Evolutionary conservation across 1,140 invertebrate genomes (phyloP), one percentile per base, ranked within the genome.

Genomic region (Aphaenogaster rudis): DNA sequence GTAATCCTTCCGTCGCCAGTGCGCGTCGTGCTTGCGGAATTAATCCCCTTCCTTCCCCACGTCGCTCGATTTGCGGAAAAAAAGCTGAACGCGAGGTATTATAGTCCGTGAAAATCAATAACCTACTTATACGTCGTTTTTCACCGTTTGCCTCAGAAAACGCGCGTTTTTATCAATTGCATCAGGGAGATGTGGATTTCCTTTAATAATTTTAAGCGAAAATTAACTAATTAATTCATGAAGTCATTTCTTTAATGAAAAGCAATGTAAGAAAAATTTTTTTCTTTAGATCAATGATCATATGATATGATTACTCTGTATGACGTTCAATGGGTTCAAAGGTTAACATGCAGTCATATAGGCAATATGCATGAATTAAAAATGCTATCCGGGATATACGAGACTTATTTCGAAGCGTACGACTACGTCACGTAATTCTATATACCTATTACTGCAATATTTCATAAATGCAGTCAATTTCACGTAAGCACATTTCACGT

Each of bases 31-130:
- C 80, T 76, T 76, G 80, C 69, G 69, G 80, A 84, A 84, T 84
- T 84, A 84, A 84, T 74, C 42, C 45, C 57, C 54, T 74, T 81
- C 48, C 69, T 48, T 21, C 28, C 69, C 48, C 69, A 61, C 67
- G 42, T 59, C 28, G 67, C 54, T 45, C 80, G 80, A 84, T 84
- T 76, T 61, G 71, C 69, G 69, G 54, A 21, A 61, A 82, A 74
- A 76, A 84, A 69, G 48, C 67, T 45, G 42, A 74, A 64, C 57
- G 17, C 80, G 54, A 61, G 42, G 54, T 76, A 82, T 82, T 82
- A 76, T 84, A 61, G 80, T 36, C 80, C 48, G 80, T 39, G 80
- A 84, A 84, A 84, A 84, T 84, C 80, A 76, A 84, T 84, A 84
- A 61, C 54, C 80, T 84, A 84, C 80, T 84, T 84, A 84, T 39